These are phyloP conservation scores for Ephydatia muelleri DNA, from an alignment of 37 sponge, comb jelly and placozoan genomes.

Conservation along the genomic window DNA sequence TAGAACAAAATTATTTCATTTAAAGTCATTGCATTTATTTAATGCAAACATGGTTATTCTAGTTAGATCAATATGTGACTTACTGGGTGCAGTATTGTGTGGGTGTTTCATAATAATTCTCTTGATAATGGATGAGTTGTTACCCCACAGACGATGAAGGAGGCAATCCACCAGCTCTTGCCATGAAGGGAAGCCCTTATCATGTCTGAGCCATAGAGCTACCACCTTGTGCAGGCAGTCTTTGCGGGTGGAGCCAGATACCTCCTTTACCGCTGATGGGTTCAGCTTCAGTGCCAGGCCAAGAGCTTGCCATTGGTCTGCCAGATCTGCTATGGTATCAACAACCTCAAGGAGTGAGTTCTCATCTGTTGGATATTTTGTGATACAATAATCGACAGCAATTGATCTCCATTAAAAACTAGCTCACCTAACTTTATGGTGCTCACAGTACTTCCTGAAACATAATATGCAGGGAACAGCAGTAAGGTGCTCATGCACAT, in stretches of 20 bases:
- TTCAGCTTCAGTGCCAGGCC: neutral
- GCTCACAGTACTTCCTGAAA: neutral
- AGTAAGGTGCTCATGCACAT: neutral
- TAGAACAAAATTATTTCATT: too few relatives aligned
- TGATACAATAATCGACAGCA: neutral
- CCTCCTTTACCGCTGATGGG: neutral
- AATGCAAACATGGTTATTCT: too few relatives aligned
- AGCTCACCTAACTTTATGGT: neutral
- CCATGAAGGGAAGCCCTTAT: neutral
- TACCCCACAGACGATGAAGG: neutral
- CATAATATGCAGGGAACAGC: too few relatives aligned
- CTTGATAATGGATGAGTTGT: neutral
- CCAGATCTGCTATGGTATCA: neutral
- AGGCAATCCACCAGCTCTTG: neutral
- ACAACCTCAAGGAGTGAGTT: neutral
- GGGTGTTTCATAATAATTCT: neutral
- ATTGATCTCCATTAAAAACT: neutral
- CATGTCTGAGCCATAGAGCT: neutral
- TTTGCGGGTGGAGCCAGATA: neutral
- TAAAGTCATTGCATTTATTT: too few relatives aligned
- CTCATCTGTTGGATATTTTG: neutral
- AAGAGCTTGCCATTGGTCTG: neutral
- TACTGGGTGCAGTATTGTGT: too few relatives aligned
- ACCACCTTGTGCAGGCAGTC: neutral
- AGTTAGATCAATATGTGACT: too few relatives aligned